Percentiles rank a stretch among this genome's conserved stretches.
Evolutionary conservation across 1,140 invertebrate species (phyloP).

Genomic region (Drosophila paulistorum): DNA sequence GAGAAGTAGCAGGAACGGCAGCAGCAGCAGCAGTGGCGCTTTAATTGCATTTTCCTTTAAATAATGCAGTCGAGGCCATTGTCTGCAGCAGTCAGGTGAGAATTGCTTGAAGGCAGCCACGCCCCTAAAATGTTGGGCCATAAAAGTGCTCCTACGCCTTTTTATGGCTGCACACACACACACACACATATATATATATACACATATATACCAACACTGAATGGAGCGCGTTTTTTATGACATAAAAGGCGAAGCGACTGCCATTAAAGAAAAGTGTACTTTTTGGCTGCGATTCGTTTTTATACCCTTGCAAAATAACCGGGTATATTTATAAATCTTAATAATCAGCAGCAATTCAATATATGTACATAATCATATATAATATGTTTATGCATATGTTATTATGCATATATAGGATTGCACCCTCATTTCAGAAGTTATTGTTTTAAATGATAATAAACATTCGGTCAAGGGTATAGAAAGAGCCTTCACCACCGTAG

Average conservation of each 20-base stretch:
- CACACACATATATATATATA: conserved; percentile 6
- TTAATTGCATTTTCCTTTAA: conserved; percentile 78
- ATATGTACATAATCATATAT: not conserved
- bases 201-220: conserved; percentile 14
- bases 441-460: not conserved
- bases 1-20: conserved; percentile 8
- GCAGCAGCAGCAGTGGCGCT: conserved; percentile 48
- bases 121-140: conserved; percentile 44
- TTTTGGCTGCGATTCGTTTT: conserved; percentile 35
- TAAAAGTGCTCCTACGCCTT: conserved; percentile 30
- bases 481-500: not conserved
- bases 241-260: conserved; percentile 72
- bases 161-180: conserved; percentile 18
- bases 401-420: too few species aligned
- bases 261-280: conserved; percentile 78
- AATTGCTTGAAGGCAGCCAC: conserved; percentile 17
- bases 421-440: too few species aligned
- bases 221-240: conserved; percentile 67
- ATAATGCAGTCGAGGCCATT: conserved; percentile 70
- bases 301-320: not conserved
- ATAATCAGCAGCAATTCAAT: not conserved
- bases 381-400: too few species aligned
- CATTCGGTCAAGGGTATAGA: not conserved
- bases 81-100: conserved; percentile 44
- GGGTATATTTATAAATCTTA: not conserved